Evolutionary conservation across 2,888 invertebrate species (phyloP), one percentile per base, ranked within the genome.

Genomic region (Hoplodrina ambigua): DNA sequence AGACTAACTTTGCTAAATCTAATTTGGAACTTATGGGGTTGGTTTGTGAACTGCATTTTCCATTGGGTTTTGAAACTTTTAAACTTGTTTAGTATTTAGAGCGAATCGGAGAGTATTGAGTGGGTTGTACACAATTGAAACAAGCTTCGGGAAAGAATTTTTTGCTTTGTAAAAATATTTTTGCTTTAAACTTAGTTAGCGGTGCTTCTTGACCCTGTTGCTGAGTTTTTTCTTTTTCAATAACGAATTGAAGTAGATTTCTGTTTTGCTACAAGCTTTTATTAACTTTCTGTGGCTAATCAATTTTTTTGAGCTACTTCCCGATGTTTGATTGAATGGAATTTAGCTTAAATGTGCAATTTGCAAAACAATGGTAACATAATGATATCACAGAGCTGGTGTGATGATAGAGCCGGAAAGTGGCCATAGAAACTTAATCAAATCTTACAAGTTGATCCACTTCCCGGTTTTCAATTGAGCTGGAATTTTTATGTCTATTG

Each of bases 21-120:
- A 76, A 85, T 85, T 85, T 83, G 52, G 17, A 82, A 82, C 77
- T 85, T 75, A 76, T 70, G 67, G 72, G 72, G 82, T 81, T 72
- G 76, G 81, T 73, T 73, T 80, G 57, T 76, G 69, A 67, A 72
- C 60, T 85, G 75, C 79, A 85, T 81, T 83, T 84, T 77, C 59
- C 59, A 73, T 72, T 75, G 69, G 72, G 67, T 60, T 75, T 61
- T 75, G 57, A 72, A 74, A 76, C 57, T 78, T 83, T 69, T 72
- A 69, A 78, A 75, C 65, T 80, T 74, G 61, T 82, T 80, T 76
- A 72, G 55, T 75, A 69, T 78, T 73, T 69, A 65, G 59, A 69
- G 44, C 30, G 53, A 69, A 74, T 62, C 57, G 62, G 41, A 54
- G 55, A 54, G 62, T 57, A 79, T 75, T 72, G 78, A 70, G 70